phyloP scores from a whole-genome alignment of 2,797 vertebrate species.

The Chloroceryle inda region DNA sequence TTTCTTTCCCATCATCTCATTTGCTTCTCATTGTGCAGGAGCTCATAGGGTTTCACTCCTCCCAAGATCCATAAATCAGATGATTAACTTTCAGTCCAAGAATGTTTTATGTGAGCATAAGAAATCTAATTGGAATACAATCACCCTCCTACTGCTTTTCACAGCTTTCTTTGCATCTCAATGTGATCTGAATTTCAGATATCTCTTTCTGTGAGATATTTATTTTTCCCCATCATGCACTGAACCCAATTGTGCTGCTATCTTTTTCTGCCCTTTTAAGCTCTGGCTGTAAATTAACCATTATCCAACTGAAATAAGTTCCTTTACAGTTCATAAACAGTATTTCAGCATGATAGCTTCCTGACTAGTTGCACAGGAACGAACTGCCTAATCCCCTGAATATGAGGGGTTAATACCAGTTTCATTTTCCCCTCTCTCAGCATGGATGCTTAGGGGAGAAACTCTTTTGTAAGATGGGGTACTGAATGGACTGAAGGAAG shows the following conservation, averaged over 20 bases:
- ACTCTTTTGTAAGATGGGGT: background rate
- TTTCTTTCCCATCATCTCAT: constrained; percentile 21
- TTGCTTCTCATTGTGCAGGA: constrained; percentile 43
- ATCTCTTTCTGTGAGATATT: constrained; percentile 68
- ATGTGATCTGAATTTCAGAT: constrained; percentile 81
- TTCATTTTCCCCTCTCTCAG: background rate
- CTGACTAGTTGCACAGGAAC: background rate
- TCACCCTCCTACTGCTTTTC: constrained; percentile 70
- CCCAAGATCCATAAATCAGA: constrained; percentile 75
- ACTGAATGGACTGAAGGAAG: background rate
- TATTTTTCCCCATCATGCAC: constrained; percentile 71
- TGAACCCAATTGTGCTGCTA: constrained; percentile 67
- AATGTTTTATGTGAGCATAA: constrained; percentile 61
- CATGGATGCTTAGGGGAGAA: background rate
- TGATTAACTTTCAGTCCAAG: constrained; percentile 77
- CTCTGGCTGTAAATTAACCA: constrained; percentile 75
- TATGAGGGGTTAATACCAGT: background rate
- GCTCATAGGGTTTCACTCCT: constrained; percentile 51
- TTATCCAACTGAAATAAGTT: constrained; percentile 67
- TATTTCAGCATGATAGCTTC: constrained; percentile 54
- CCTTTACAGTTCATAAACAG: constrained; percentile 64
- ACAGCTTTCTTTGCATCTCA: constrained; percentile 74
- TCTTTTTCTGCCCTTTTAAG: constrained; percentile 72
- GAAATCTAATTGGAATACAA: constrained; percentile 80
- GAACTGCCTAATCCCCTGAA: background rate